phyloP scores from a whole-genome alignment of 2,888 invertebrate genomes.

The Chydorus sphaericus region DNA sequence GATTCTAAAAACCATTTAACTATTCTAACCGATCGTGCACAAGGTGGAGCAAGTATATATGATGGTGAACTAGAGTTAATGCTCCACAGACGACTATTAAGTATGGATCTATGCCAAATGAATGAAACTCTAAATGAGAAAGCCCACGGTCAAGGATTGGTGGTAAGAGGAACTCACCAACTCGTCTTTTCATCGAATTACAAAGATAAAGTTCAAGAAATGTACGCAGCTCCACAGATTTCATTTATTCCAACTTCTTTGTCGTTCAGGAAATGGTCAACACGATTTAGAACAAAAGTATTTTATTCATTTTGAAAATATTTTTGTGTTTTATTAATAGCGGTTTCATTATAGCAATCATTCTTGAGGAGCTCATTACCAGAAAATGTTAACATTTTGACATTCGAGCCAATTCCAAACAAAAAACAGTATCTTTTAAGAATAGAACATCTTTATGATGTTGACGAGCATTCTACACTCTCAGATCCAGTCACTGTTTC shows the following conservation, averaged over 20 bases:
- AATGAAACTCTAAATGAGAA: slow-evolving; percentile 77
- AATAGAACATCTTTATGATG: slow-evolving; percentile 58
- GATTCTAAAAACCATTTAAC: slow-evolving; percentile 28
- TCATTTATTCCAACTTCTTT: too few relatives aligned
- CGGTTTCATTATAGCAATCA: slow-evolving; percentile 32
- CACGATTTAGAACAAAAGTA: too few relatives aligned
- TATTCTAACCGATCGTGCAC: slow-evolving; percentile 21
- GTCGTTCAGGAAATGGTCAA: too few relatives aligned
- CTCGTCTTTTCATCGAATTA: neutral
- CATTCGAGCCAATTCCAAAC: slow-evolving; percentile 57
- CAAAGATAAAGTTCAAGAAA: too few relatives aligned
- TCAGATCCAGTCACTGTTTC: neutral
- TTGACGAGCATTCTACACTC: neutral
- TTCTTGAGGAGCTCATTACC: slow-evolving; percentile 44
- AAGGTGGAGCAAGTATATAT: slow-evolving; percentile 27
- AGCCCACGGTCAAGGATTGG: slow-evolving; percentile 28
- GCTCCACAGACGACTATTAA: slow-evolving; percentile 63
- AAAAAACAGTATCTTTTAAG: slow-evolving; percentile 46
- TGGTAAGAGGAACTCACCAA: slow-evolving; percentile 1
- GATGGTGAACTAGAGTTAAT: slow-evolving; percentile 30
- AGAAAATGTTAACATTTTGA: slow-evolving; percentile 54
- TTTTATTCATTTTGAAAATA: neutral
- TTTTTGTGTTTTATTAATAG: too few relatives aligned
- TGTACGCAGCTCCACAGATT: too few relatives aligned
- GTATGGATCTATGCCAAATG: slow-evolving; percentile 87